phyloP scores from a whole-genome alignment of 2,113 vertebrate genomes.

The Diphyllodes magnificus region DNA sequence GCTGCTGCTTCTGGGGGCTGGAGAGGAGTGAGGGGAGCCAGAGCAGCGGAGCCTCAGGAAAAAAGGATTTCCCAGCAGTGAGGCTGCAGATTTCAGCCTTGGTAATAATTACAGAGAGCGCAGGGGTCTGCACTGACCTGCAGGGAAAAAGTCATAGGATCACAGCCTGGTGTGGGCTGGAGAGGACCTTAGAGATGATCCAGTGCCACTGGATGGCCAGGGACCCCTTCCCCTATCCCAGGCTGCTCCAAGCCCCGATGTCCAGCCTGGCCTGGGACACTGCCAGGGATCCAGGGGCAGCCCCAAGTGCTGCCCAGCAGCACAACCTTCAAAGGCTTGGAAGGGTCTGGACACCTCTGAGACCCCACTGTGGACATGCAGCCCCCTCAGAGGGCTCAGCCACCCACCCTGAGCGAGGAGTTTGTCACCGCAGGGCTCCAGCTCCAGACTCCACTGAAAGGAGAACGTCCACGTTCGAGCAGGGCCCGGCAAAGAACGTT shows the following conservation, averaged over 20 bases:
- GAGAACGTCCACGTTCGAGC: neutral
- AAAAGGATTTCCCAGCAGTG: neutral
- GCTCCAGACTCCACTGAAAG: neutral
- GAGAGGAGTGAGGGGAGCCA: neutral
- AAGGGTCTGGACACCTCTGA: neutral
- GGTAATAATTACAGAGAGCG: neutral
- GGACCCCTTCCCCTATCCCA: neutral
- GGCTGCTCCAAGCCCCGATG: fast-evolving
- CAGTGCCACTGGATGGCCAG: neutral
- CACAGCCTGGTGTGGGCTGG: neutral
- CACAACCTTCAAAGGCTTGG: neutral
- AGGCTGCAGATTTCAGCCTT: neutral
- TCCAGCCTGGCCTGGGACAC: neutral
- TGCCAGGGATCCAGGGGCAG: neutral
- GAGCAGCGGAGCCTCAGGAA: neutral
- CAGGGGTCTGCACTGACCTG: neutral
- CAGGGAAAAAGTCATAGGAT: neutral
- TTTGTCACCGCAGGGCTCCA: neutral
- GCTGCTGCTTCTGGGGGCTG: neutral
- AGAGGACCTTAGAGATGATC: neutral
- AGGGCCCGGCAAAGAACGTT: neutral
- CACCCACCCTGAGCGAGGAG: fast-evolving
- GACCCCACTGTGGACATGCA: neutral
- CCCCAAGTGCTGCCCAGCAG: neutral
- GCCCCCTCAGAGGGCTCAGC: neutral